A percentile compares a stretch with the other conserved stretches of the same genome.
These are phyloP conservation scores for Alectura lathami DNA, from an alignment of 2,113 vertebrate genomes.

Conservation along the genomic window DNA sequence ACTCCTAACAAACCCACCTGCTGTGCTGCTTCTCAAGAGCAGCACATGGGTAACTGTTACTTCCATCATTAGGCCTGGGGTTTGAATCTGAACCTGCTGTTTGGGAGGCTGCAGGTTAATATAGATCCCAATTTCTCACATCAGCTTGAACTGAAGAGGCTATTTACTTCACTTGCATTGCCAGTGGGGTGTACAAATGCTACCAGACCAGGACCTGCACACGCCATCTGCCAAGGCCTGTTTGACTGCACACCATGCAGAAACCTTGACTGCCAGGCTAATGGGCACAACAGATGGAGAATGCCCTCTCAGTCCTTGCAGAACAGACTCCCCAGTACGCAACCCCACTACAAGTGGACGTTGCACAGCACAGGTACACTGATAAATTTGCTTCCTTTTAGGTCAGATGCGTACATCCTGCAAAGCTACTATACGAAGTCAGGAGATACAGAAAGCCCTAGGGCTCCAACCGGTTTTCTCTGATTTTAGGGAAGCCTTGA, in stretches of 20 bases:
- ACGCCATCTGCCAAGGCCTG: not conserved
- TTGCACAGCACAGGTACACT: fast-evolving
- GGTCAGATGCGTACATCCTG: not conserved
- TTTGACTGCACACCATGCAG: not conserved
- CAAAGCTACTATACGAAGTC: not conserved
- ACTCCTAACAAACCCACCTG: not conserved
- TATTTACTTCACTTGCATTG: not conserved
- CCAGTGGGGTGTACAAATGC: not conserved
- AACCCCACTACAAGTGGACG: not conserved
- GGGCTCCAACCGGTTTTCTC: not conserved
- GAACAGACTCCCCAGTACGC: not conserved
- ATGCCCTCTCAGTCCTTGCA: not conserved
- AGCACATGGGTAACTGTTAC: not conserved
- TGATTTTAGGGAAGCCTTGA: not conserved
- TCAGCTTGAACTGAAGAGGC: not conserved
- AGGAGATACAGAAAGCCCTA: not conserved
- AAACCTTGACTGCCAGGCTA: not conserved
- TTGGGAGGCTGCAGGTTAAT: not conserved
- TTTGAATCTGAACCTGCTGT: not conserved
- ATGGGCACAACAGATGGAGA: not conserved
- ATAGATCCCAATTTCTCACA: not conserved
- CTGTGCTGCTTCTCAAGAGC: not conserved
- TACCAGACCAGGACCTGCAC: not conserved
- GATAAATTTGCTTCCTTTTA: not conserved
- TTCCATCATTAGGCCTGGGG: not conserved